These are phyloP conservation scores for Bostrychus sinensis DNA, from an alignment of 2,113 vertebrate species.

Conservation along the genomic window DNA sequence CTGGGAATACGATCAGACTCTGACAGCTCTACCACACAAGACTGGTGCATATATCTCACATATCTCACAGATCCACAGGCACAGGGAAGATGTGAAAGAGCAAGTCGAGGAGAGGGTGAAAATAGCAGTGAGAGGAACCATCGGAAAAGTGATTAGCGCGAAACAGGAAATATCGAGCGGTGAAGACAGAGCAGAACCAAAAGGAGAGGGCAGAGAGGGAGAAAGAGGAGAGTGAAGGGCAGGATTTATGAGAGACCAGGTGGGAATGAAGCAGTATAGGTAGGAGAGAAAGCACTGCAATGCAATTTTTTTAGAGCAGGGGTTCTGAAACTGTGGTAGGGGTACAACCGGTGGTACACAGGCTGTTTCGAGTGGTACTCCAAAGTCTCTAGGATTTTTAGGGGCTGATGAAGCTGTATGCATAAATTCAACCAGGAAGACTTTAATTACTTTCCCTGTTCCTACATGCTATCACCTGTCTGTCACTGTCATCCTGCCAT, in stretches of 20 bases:
- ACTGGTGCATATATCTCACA: not conserved
- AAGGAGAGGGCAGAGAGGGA: not conserved
- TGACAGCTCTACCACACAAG: conserved; percentile 7
- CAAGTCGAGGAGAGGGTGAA: not conserved
- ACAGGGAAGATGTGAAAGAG: not conserved
- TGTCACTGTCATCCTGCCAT: no score
- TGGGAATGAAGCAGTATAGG: not conserved
- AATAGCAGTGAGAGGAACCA: not conserved
- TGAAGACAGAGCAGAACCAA: no score
- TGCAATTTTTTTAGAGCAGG: no score
- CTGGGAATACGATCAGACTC: conserved; percentile 5
- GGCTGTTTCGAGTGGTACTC: no score
- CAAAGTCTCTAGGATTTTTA: no score
- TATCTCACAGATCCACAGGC: conserved; percentile 8
- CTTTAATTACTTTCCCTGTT: no score
- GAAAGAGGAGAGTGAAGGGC: no score
- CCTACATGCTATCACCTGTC: no score
- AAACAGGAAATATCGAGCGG: not conserved
- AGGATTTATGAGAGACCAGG: not conserved
- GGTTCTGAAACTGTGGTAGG: no score
- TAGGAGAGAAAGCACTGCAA: not conserved
- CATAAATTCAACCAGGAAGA: no score
- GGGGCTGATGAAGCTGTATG: no score
- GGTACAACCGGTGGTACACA: no score
- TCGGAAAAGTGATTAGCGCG: not conserved